Evolutionary conservation across 2,797 vertebrate species (phyloP).

Genomic region (Pterois miles): DNA sequence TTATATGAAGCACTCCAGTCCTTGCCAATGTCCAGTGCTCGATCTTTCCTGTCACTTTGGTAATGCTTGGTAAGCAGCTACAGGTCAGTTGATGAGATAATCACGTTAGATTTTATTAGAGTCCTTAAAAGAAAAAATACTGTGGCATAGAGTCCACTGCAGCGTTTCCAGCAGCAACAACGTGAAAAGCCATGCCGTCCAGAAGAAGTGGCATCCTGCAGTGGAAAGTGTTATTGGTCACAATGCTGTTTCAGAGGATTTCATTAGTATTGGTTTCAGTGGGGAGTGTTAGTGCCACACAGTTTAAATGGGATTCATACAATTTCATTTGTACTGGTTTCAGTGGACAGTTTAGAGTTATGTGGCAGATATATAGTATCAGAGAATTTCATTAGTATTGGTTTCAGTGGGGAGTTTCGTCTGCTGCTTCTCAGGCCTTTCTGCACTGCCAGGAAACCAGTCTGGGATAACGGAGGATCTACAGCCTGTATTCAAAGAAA

Average conservation of each 20-base stretch:
- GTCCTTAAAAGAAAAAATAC: background rate
- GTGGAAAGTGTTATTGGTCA: slow-evolving; percentile 15
- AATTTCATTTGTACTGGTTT: slow-evolving; percentile 48
- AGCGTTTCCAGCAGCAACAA: background rate
- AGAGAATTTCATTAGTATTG: slow-evolving; percentile 50
- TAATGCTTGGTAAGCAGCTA: background rate
- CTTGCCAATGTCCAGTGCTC: too few relatives aligned
- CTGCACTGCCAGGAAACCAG: slow-evolving; percentile 15
- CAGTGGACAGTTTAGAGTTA: slow-evolving; percentile 40
- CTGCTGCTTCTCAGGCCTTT: slow-evolving; percentile 17
- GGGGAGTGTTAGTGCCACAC: slow-evolving; percentile 8
- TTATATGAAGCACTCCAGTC: background rate
- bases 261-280: slow-evolving; percentile 47
- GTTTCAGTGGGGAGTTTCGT: slow-evolving; percentile 35
- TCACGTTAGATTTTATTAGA: background rate
- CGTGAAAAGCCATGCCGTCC: background rate
- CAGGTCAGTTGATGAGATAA: background rate
- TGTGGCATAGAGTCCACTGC: background rate
- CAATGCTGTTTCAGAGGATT: slow-evolving; percentile 32
- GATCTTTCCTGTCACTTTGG: background rate
- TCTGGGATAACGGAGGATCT: slow-evolving; percentile 21
- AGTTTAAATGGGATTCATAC: slow-evolving; percentile 37
- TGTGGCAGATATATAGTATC: slow-evolving; percentile 29
- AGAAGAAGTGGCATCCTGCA: background rate
- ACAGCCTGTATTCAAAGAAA: slow-evolving; percentile 6